Evolutionary conservation across 2,113 vertebrate species (phyloP), one percentile per base, ranked within the genome.

Genomic region (Neolamprologus cancellatus): DNA sequence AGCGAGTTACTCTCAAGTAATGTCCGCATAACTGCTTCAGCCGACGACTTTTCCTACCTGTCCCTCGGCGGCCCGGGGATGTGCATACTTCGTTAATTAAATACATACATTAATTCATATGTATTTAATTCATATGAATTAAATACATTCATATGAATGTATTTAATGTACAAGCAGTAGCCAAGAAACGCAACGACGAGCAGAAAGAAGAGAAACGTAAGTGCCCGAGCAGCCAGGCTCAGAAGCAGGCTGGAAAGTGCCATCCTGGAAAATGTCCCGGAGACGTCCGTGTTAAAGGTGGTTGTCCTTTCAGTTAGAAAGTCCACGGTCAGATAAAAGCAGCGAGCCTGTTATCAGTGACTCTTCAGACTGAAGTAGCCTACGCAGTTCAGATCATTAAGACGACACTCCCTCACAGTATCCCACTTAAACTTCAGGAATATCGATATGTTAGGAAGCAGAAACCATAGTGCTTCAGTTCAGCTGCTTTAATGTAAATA

Each of bases 61-160:
- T 92, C 82, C 30, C 90, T 91, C 5, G 93, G 87, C 4, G 93
- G 91, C 6, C 93, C 93, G 4, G 90, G 93, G 10, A 94, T 93
- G 53, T 93, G 89, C 91, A 39, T 91, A 92, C 39, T 91, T 93
- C 20, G 20, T 20, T 20, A 20, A 20, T 20, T 20, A 20, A 20
- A 20, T 20, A 20, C 20, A 20, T 20, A 20, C 20, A 20, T 20
- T 20, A 20, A 20, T 20, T 20, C 20, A 20, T 20, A 20, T 20
- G 20, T 20, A 20, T 20, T 20, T 20, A 20, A 20, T 20, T 20
- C 20, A 20, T 20, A 20, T 20, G 20, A 20, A 20, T 20, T 20
- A 20, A 20, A 20, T 20, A 20, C 20, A 20, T 20, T 20, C 78
- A 84, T 66, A 8, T 94, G 93, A 3, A 36, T 28, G 71, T 82